phyloP scores from a whole-genome alignment of 1,140 invertebrate species.

The Scaptomyza hsui region DNA sequence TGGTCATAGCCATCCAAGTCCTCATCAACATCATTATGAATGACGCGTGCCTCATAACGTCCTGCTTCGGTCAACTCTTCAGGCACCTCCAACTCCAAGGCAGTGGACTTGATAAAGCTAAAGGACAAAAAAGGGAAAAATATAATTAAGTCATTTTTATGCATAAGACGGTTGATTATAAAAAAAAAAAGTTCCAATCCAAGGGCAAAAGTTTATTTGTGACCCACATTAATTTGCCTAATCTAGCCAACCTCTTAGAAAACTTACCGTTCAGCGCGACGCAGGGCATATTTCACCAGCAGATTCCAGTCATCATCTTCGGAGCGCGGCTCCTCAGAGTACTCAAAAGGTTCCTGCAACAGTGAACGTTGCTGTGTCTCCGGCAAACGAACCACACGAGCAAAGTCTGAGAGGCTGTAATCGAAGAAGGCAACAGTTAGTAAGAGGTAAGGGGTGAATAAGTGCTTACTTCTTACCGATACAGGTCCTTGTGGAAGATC shows the following conservation, averaged over 20 bases:
- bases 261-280: constrained; percentile 88
- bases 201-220: constrained; percentile 22
- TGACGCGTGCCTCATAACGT: constrained; percentile 90
- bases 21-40: constrained; percentile 90
- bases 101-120: constrained; percentile 90
- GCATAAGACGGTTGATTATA: constrained; percentile 34
- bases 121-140: not conserved
- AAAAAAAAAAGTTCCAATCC: not conserved
- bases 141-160: constrained; percentile 57
- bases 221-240: constrained; percentile 70
- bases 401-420: constrained; percentile 87
- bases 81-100: constrained; percentile 89
- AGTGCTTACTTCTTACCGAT: constrained; percentile 83
- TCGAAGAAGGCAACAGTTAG: constrained; percentile 13
- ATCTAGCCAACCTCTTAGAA: constrained; percentile 33
- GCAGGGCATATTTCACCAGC: constrained; percentile 89
- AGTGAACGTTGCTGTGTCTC: constrained; percentile 87
- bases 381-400: constrained; percentile 88
- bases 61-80: constrained; percentile 89
- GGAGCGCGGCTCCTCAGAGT: constrained; percentile 87
- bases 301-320: constrained; percentile 92
- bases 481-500: constrained; percentile 88
- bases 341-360: constrained; percentile 88
- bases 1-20: constrained; percentile 92
- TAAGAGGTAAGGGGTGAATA: not conserved